These are phyloP conservation scores for Coryphaenoides rupestris DNA, from an alignment of 2,113 vertebrate genomes.

Conservation along the genomic window DNA sequence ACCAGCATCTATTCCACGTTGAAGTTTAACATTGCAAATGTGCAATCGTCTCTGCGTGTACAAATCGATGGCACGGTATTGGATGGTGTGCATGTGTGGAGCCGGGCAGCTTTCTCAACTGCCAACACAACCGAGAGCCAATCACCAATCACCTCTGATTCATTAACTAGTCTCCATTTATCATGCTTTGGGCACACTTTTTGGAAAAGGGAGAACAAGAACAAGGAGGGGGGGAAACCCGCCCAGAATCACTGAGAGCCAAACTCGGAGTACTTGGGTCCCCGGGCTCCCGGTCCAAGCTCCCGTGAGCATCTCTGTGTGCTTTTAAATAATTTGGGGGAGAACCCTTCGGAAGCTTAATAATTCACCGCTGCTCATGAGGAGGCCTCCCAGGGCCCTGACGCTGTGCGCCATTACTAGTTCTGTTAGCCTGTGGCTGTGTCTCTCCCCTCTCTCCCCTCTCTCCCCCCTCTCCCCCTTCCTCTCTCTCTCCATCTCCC, in stretches of 20 bases:
- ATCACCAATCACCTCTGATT: slow-evolving; percentile 21
- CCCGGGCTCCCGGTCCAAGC: slow-evolving; percentile 11
- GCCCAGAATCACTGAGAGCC: slow-evolving; percentile 29
- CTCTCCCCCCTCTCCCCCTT: too few relatives aligned
- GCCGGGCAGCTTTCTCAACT: slow-evolving; percentile 18
- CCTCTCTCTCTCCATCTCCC: too few relatives aligned
- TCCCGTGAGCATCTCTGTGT: slow-evolving; percentile 33
- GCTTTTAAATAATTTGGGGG: slow-evolving; percentile 74
- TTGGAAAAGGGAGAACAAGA: not conserved
- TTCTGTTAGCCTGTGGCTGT: slow-evolving; percentile 51
- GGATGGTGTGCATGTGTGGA: not conserved
- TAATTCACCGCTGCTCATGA: slow-evolving; percentile 69
- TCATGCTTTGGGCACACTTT: slow-evolving; percentile 17
- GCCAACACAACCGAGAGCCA: slow-evolving; percentile 13
- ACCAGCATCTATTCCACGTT: too few relatives aligned
- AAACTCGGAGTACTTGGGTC: slow-evolving; percentile 39
- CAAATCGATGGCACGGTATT: too few relatives aligned
- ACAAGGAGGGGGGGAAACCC: slow-evolving; percentile 1
- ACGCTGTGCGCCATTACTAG: slow-evolving; percentile 68
- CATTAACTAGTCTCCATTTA: slow-evolving; percentile 19
- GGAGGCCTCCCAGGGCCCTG: slow-evolving; percentile 57
- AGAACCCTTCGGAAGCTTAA: slow-evolving; percentile 66
- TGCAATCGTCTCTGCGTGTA: too few relatives aligned
- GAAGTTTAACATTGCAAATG: too few relatives aligned
- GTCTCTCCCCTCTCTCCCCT: slow-evolving; percentile 24